Percentiles rank a stretch among this genome's conserved stretches.
Evolutionary conservation across 2,113 vertebrate genomes (phyloP).

Genomic region (Pseudolaguvia tuberculata): DNA sequence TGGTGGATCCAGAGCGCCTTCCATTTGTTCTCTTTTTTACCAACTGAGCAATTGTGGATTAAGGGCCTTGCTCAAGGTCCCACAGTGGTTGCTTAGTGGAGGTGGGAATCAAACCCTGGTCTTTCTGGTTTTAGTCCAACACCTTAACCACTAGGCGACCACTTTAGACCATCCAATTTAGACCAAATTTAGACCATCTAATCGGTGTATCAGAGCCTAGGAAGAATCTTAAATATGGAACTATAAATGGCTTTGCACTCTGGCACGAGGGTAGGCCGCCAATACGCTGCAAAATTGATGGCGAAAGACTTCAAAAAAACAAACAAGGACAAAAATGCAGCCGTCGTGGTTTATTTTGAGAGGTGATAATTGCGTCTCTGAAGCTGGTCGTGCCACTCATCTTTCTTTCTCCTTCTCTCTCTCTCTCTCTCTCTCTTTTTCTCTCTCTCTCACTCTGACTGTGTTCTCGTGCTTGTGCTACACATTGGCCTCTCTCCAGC

Average conservation of each 20-base stretch:
- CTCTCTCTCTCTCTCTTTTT: constrained; percentile 18
- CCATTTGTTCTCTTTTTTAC: no score
- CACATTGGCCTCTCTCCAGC: constrained; percentile 26
- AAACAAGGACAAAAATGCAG: constrained; percentile 22
- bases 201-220: constrained; percentile 46
- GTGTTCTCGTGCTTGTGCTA: constrained; percentile 10
- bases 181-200: constrained; percentile 47
- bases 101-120: no score
- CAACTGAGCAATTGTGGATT: no score
- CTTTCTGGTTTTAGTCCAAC: no score
- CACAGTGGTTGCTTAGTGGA: no score
- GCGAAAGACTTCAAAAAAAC: constrained; percentile 47
- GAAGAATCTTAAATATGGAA: no score
- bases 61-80: no score
- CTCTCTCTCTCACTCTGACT: constrained; percentile 44
- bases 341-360: constrained; percentile 21
- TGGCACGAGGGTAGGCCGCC: constrained; percentile 42
- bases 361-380: constrained; percentile 36
- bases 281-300: constrained; percentile 43
- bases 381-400: constrained; percentile 17
- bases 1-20: no score
- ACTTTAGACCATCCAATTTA: no score
- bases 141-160: no score
- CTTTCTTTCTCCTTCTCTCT: constrained; percentile 16
- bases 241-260: constrained; percentile 51